These are phyloP conservation scores for Typhlomys cinereus DNA, from an alignment of 2,113 vertebrate species.

Conservation along the genomic window DNA sequence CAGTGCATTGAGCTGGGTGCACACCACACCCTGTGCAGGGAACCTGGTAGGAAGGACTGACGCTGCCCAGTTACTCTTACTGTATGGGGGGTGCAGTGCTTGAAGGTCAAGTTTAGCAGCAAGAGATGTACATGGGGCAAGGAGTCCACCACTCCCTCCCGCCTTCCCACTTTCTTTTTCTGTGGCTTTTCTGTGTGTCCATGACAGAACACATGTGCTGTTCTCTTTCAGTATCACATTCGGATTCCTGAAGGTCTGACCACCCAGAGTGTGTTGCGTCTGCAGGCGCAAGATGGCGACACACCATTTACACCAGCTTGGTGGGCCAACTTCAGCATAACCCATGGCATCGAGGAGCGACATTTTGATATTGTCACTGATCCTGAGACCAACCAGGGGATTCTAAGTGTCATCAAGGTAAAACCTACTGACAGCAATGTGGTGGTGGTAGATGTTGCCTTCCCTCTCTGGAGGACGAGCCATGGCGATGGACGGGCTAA, in stretches of 20 bases:
- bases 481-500: rapidly evolving
- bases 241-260: constrained; percentile 58
- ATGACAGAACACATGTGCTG: rapidly evolving
- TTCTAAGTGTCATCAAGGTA: constrained; percentile 89
- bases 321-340: constrained; percentile 83
- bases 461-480: neutral
- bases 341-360: constrained; percentile 82
- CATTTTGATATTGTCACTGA: constrained; percentile 86
- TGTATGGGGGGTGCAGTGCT: neutral
- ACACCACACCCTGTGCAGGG: neutral
- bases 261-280: constrained; percentile 66
- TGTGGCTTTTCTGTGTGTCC: neutral
- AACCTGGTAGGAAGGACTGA: rapidly evolving
- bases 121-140: no score
- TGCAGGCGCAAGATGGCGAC: constrained; percentile 86
- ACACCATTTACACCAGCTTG: constrained; percentile 83
- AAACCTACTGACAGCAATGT: rapidly evolving
- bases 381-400: constrained; percentile 87
- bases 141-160: neutral
- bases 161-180: neutral
- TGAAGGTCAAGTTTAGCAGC: neutral
- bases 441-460: rapidly evolving
- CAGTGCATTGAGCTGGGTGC: neutral
- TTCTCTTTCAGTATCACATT: constrained; percentile 58
- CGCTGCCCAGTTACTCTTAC: rapidly evolving